Evolutionary conservation across 1,140 invertebrate species (phyloP).

Genomic region (Cotesia glomerata): DNA sequence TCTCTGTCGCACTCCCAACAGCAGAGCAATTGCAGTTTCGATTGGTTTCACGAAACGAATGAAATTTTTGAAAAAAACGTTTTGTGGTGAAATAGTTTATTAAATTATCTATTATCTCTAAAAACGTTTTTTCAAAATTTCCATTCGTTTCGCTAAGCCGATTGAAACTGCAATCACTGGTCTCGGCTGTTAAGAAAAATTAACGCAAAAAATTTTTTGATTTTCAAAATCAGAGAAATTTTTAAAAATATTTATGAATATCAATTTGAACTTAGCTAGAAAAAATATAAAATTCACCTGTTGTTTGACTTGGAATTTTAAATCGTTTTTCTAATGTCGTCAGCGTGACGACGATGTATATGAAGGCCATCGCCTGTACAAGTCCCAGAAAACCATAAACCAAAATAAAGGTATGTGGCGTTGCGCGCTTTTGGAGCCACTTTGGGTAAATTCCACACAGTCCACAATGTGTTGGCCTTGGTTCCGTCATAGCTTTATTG

Average conservation of each 20-base stretch:
- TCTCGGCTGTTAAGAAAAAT: neutral
- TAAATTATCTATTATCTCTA: no score
- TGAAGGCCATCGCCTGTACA: conserved; percentile 74
- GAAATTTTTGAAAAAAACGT: no score
- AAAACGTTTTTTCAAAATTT: no score
- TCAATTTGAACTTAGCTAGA: no score
- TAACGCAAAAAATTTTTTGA: neutral
- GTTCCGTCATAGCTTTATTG: conserved; percentile 46
- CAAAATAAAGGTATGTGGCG: conserved; percentile 67
- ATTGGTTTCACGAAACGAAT: no score
- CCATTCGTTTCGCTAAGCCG: no score
- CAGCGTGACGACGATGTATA: conserved; percentile 72
- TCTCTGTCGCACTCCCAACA: no score
- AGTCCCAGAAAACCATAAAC: conserved; percentile 73
- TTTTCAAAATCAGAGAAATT: neutral
- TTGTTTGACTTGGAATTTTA: conserved; percentile 74
- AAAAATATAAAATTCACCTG: conserved; percentile 61
- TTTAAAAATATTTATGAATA: neutral
- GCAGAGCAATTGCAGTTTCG: no score
- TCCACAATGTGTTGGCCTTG: conserved; percentile 62
- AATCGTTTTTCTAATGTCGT: conserved; percentile 76
- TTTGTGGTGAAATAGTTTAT: no score
- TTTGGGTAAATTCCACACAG: conserved; percentile 67
- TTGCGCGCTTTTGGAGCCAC: conserved; percentile 71
- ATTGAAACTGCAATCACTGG: no score